Conservation (phyloP, 2,113 vertebrate species). For the Nothocercus nigrocapillus region DNA sequence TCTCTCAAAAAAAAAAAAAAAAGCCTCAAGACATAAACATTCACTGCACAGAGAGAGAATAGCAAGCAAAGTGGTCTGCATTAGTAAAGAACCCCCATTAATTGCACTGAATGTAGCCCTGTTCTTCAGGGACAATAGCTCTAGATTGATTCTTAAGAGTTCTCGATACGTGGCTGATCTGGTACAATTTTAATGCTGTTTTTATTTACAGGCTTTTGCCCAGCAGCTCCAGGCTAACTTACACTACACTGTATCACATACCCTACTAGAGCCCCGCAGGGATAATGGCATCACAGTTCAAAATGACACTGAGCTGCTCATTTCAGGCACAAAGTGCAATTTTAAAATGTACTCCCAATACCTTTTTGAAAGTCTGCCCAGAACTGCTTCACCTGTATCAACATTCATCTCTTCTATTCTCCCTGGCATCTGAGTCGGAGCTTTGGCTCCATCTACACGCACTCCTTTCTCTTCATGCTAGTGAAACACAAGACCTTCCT, state of each 20-base stretch:
- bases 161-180: not conserved
- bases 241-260: accelerated
- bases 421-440: not conserved
- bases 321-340: not conserved
- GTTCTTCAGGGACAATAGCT: not conserved
- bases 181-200: not conserved
- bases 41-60: not conserved
- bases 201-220: not conserved
- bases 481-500: not conserved
- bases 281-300: not conserved
- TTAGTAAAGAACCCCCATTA: not conserved
- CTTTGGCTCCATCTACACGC: not conserved
- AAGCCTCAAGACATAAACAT: not conserved
- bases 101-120: not conserved
- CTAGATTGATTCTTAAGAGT: not conserved
- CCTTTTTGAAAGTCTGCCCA: not conserved
- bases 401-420: not conserved
- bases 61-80: not conserved
- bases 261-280: not conserved
- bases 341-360: not conserved
- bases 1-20: not conserved
- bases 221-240: not conserved
- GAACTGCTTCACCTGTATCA: not conserved
- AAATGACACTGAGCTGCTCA: not conserved
- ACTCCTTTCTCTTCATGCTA: not conserved